Conservation (phyloP, 2,797 vertebrate species). For the Lagocephalus sceleratus region DNA sequence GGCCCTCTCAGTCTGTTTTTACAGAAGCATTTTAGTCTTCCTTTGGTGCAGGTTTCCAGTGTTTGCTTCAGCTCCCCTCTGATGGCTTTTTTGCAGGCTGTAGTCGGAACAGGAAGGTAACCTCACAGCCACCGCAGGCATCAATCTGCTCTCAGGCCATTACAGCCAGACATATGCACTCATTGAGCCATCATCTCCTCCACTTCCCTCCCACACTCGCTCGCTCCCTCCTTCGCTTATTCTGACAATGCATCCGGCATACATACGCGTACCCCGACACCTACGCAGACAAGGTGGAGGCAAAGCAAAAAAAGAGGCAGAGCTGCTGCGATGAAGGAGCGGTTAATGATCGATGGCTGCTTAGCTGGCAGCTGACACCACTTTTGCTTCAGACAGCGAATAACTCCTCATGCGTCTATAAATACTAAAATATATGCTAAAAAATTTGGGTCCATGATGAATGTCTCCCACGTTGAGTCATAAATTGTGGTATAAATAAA, state of each 20-base stretch:
- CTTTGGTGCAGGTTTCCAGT: not conserved
- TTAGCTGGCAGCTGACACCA: slow-evolving; percentile 58
- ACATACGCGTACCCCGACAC: slow-evolving; percentile 24
- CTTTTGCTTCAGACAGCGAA: slow-evolving; percentile 75
- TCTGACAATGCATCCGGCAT: slow-evolving; percentile 3
- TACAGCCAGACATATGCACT: slow-evolving; percentile 54
- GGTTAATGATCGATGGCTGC: slow-evolving; percentile 69
- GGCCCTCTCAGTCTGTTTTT: not conserved
- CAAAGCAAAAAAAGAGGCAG: slow-evolving; percentile 32
- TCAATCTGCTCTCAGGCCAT: slow-evolving; percentile 40
- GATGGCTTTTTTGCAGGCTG: slow-evolving; percentile 22
- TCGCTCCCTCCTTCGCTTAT: slow-evolving; percentile 1
- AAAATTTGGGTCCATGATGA: slow-evolving; percentile 22
- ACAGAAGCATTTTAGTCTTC: not conserved
- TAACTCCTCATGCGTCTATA: slow-evolving; percentile 37
- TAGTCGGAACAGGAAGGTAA: slow-evolving; percentile 21
- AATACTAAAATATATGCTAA: slow-evolving; percentile 21
- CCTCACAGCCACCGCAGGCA: slow-evolving; percentile 9
- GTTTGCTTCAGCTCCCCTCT: slow-evolving; percentile 19
- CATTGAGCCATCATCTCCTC: slow-evolving; percentile 62
- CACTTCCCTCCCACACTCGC: slow-evolving; percentile 12
- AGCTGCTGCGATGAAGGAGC: slow-evolving; percentile 62
- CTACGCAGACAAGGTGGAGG: slow-evolving; percentile 20
- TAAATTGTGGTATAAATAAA: too few species aligned
- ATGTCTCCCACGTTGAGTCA: slow-evolving; percentile 43